phyloP scores from a whole-genome alignment of 2,888 invertebrate species.

The Opisthograptis luteolata region DNA sequence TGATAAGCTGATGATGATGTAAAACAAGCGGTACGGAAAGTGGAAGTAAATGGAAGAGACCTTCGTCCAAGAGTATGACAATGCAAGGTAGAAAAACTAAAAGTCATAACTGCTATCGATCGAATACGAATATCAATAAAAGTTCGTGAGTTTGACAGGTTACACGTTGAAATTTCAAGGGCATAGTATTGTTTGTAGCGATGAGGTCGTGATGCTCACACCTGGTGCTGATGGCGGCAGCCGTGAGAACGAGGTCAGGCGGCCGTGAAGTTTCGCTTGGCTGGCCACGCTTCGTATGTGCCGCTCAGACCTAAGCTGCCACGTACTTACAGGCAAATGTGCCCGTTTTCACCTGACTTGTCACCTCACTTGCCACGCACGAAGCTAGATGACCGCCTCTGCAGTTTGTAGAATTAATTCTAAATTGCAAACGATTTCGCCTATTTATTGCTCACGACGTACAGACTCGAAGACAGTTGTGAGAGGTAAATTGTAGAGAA shows the following conservation, averaged over 20 bases:
- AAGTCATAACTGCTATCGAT: too few relatives aligned
- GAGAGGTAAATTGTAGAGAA: neutral
- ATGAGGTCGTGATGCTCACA: conserved; percentile 55
- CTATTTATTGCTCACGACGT: neutral
- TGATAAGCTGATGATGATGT: too few relatives aligned
- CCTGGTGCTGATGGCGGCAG: conserved; percentile 46
- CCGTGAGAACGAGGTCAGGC: conserved; percentile 81
- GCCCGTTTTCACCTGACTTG: conserved; percentile 12
- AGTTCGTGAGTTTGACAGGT: conserved; percentile 8
- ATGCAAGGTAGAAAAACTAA: too few relatives aligned
- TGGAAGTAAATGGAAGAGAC: neutral
- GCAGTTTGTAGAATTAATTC: neutral
- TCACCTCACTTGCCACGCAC: neutral
- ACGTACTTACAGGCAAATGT: conserved; percentile 6
- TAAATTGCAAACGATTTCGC: neutral
- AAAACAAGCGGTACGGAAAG: too few relatives aligned
- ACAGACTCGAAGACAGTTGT: neutral
- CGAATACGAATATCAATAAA: neutral
- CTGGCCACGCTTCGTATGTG: conserved; percentile 53
- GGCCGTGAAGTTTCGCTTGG: conserved; percentile 74
- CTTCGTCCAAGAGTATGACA: too few relatives aligned
- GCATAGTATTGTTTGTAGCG: conserved; percentile 40
- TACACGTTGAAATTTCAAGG: conserved; percentile 11
- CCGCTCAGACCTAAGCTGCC: conserved; percentile 19
- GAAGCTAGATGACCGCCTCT: neutral